Evolutionary conservation across 2,797 vertebrate genomes (phyloP), one percentile per base, ranked within the genome.

Genomic region (Poecilia velifera): DNA sequence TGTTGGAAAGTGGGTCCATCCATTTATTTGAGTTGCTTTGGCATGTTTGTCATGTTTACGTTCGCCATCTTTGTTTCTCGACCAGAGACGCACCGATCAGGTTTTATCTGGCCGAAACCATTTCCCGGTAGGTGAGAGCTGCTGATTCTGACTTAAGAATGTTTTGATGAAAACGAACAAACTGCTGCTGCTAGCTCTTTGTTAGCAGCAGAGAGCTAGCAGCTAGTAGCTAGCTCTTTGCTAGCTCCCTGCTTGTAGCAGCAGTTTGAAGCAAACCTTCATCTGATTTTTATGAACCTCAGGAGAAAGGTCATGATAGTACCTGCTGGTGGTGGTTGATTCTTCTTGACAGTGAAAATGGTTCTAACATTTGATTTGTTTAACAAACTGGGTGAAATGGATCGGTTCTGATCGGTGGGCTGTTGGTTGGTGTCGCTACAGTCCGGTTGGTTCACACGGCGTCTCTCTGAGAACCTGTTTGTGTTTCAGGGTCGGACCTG

Each of bases 401-500:
- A 25, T 36, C 4, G 7, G 31, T 41, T 53, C 66, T 70, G 66
- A 43, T 43, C 43, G 34, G 9, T 8, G 34, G 62, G 62, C 36
- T 36, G 8, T 68, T 62, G 28, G 16, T 2, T n/a, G 47, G 25
- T 43, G 22, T 59, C 70, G 36, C 20, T 41, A 10, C 47, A 49
- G 18, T n/a, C 8, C 20, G 28, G 10, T 12, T 49, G 59, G 45
- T 76, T 47, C 73, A 31, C 49, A 46, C 46, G 49, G 25, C 49
- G 20, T 41, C 46, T 51, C 18, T 73, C 28, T 34, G 16, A 31
- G 28, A 22, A 73, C 20, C 9, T 25, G 20, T 84, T 66, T 77
- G 70, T 78, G 66, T 64, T 34, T 55, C 85, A 99, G 98, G 97
- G 97, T 0, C 96, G 96, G 51, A 97, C 91, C 91, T 99, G 98